These are phyloP conservation scores for Ranitomeya imitator DNA, from an alignment of 2,113 vertebrate genomes.

Conservation along the genomic window DNA sequence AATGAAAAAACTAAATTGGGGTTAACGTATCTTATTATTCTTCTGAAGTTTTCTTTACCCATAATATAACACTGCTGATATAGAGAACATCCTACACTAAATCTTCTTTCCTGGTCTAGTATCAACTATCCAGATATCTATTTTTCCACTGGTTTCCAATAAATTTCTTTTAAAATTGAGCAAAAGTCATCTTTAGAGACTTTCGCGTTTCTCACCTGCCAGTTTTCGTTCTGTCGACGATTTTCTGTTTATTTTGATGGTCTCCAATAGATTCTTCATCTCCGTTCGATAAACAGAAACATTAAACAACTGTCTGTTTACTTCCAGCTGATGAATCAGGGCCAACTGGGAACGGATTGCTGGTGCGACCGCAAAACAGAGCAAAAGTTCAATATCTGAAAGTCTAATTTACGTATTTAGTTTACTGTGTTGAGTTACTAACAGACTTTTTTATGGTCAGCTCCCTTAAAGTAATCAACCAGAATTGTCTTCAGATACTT, in stretches of 20 bases:
- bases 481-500: too few relatives aligned
- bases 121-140: too few relatives aligned
- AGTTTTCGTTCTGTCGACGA: slow-evolving; percentile 43
- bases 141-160: neutral
- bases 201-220: slow-evolving; percentile 24
- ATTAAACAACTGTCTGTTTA: slow-evolving; percentile 42
- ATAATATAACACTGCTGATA: too few relatives aligned
- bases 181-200: neutral
- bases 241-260: slow-evolving; percentile 52
- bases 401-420: neutral
- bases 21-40: too few relatives aligned
- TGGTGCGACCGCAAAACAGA: neutral
- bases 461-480: neutral
- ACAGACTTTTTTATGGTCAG: neutral
- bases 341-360: neutral
- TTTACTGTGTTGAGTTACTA: neutral
- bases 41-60: too few relatives aligned
- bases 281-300: slow-evolving; percentile 11
- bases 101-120: too few relatives aligned
- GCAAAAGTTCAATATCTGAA: neutral
- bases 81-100: too few relatives aligned
- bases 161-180: neutral
- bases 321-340: slow-evolving; percentile 12
- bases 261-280: slow-evolving; percentile 36
- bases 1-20: too few relatives aligned